Conservation (phyloP, 2,797 vertebrate genomes). For the Sebastes variabilis region DNA sequence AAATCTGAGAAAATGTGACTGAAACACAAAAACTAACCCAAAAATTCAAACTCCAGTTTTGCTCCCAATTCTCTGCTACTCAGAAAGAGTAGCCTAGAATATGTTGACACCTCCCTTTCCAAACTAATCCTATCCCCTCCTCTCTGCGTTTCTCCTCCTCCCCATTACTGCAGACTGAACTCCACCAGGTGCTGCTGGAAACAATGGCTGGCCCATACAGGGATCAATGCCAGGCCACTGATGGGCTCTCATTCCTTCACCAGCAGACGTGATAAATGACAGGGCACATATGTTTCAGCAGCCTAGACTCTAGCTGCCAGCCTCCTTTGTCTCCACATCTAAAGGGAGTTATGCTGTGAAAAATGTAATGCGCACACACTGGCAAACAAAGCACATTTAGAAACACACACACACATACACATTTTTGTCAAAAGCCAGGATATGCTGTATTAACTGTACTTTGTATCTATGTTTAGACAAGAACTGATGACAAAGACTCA, state of each 20-base stretch:
- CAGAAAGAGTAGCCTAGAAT: constrained; percentile 34
- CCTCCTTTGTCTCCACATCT: constrained; percentile 75
- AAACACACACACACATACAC: constrained; percentile 2
- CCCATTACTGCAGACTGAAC: constrained; percentile 88
- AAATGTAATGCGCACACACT: constrained; percentile 47
- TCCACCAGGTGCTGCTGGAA: constrained; percentile 89
- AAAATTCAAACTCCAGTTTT: background rate
- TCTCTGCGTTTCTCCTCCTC: constrained; percentile 69
- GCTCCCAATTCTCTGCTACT: constrained; percentile 15
- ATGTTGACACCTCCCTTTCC: constrained; percentile 35
- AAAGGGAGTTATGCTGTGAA: constrained; percentile 67
- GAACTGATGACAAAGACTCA: constrained; percentile 35
- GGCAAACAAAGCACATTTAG: constrained; percentile 39
- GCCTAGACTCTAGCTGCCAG: constrained; percentile 79
- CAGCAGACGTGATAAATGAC: constrained; percentile 95
- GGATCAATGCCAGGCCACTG: constrained; percentile 96
- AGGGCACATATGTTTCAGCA: constrained; percentile 89
- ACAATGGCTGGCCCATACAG: constrained; percentile 89
- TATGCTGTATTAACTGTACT: constrained; percentile 13
- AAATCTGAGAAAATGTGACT: background rate
- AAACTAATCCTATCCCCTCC: constrained; percentile 31
- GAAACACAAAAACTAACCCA: background rate
- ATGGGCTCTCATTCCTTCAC: constrained; percentile 93
- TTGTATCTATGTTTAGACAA: constrained; percentile 22
- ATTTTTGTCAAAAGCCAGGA: constrained; percentile 35